Evolutionary conservation across 2,888 invertebrate species (phyloP), one percentile per base, ranked within the genome.

Genomic region (Philereme vetulata): DNA sequence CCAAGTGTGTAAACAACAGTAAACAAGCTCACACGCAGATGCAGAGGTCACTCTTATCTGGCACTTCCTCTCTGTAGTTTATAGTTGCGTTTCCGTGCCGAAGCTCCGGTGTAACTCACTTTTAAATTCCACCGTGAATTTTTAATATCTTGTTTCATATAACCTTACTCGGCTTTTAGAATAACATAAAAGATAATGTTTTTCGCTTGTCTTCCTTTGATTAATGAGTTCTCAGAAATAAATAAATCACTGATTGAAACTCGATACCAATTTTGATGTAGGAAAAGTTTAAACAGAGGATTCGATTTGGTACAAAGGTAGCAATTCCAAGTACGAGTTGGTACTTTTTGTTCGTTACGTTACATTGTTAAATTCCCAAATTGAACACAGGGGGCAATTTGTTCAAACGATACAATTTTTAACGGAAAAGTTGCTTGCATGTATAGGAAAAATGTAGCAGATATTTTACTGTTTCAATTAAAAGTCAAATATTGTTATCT

Each of bases 1-100:
- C 5, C 10, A 52, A 42, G 40, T 36, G 6, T 38, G 38, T 51
- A 21, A 55, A 60, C 47, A 34, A 42, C 36, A 56, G 60, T 55
- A 66, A 70, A 72, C 68, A 68, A 74, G 65, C 62, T 62, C 65
- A 71, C 67, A 65, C 60, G 63, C 62, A 63, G 68, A 65, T 61
- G 63, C 62, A 63, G 50, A 65, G 66, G 66, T 65, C 62, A 56
- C 62, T 58, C 60, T 50, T 77, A 79, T 78, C 78, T 72, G 62
- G 58, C 56, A 66, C 65, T 73, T 77, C 80, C 80, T 62, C 57
- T 48, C 45, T 50, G 61, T 63, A 75, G 72, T 72, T 74, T 72
- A 70, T 67, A 66, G 66, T 71, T 62, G 65, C 52, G 67, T 63
- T 76, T 78, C 80, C 78, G 72, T 47, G 35, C 40, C 11, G 44